Base-by-base conservation (phyloP, 1,140 invertebrate genomes). In the Dreissena rostriformis region DNA sequence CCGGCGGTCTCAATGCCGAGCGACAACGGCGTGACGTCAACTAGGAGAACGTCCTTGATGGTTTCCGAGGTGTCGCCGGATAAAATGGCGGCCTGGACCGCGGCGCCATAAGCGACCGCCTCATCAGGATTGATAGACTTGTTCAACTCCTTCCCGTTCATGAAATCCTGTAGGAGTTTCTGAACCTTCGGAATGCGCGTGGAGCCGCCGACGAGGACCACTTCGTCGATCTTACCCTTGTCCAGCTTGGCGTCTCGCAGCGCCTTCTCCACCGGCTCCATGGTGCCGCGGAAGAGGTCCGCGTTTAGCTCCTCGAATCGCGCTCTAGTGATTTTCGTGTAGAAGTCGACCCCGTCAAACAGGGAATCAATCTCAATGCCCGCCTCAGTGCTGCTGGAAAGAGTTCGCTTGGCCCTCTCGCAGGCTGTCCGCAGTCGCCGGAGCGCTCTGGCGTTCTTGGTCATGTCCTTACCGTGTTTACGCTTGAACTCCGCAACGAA, bases 171-270 rank as follows among this genome's bases (percentile, higher is more conserved):
- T 63, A 98, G 94, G 66, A 98, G 94, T 91, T 98, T 98, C 94
- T 99, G 98, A 72, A 99, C 97, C 93, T 99, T 99, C 52, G 98
- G 98, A 89, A 99, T 99, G 94, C 98, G 96, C 49, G 98, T 99
- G 22, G 98, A 99, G 61, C 98, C 98, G 86, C 98, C 98, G 65
- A 99, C 98, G 22, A 99, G 94, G 52, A 99, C 98, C 86, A 99
- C 98, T 88, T 99, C 98, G 90, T 99, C 96, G 86, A 99, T 97
- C 85, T 96, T 95, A n/a, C 96, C 94, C 93, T 99, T 99, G 94
- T 98, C 97, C 95, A 99, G 96, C 91, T 98, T 98, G 65, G 98
- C 97, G 92, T 99, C 98, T 71, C 96, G 95, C 19, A 99, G 93
- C 14, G 98, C 96, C 93, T 99, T 98, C 92, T 99, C 98, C 0